Percentiles rank a stretch among this genome's conserved stretches.
Conservation (phyloP, 2,888 invertebrate species). For the Agelastica alni region DNA sequence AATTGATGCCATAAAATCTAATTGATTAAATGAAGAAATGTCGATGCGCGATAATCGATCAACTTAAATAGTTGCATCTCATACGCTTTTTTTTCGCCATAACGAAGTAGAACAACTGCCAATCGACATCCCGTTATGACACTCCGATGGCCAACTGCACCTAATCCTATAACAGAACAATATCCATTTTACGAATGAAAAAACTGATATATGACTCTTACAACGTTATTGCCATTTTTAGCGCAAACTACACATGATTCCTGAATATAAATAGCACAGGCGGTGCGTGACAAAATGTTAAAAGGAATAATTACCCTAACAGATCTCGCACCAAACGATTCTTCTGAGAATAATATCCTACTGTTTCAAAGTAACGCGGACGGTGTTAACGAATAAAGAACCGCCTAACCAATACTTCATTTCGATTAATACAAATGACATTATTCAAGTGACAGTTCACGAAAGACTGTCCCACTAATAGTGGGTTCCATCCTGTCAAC, state of each 20-base stretch:
- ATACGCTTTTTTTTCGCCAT: constrained; percentile 25
- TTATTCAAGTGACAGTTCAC: no score
- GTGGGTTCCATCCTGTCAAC: no score
- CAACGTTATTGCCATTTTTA: constrained; percentile 39
- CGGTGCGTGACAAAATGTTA: constrained; percentile 19
- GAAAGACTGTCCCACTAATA: no score
- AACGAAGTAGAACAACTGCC: constrained; percentile 38
- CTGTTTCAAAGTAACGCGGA: neutral
- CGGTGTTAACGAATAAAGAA: neutral
- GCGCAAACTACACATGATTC: constrained; percentile 33
- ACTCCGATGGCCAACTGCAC: constrained; percentile 44
- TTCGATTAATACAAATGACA: no score
- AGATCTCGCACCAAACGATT: neutral
- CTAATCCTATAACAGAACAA: constrained; percentile 48
- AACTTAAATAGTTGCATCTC: constrained; percentile 25
- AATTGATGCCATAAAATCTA: no score
- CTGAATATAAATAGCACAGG: constrained; percentile 31
- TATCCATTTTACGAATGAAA: constrained; percentile 43
- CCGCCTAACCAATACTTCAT: no score
- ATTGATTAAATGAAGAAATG: no score
- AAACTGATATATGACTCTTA: constrained; percentile 34
- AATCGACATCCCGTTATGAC: constrained; percentile 40
- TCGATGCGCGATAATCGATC: constrained; percentile 11
- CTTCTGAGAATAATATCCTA: neutral
- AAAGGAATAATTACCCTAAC: constrained; percentile 8